phyloP scores from a whole-genome alignment of 2,888 invertebrate genomes.

The Luffia ferchaultella region DNA sequence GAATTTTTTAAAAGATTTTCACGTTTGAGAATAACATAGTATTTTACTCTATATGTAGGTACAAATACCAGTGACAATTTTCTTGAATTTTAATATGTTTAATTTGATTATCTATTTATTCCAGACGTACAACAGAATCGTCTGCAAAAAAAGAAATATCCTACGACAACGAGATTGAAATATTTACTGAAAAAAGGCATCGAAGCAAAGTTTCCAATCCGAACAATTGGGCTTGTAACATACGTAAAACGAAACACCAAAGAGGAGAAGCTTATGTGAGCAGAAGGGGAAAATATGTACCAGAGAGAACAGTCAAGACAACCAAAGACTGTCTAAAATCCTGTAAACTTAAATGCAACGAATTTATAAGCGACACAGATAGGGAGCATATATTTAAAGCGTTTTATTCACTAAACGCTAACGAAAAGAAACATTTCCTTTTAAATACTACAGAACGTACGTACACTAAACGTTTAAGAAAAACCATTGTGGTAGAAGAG shows the following conservation, averaged over 20 bases:
- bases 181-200: slow-evolving; percentile 24
- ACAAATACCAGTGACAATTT: too few relatives aligned
- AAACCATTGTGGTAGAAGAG: slow-evolving; percentile 20
- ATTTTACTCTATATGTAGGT: too few relatives aligned
- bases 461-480: slow-evolving; percentile 24
- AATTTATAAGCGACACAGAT: slow-evolving; percentile 39
- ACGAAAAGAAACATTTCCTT: slow-evolving; percentile 53
- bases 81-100: too few relatives aligned
- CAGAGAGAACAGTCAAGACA: slow-evolving; percentile 36
- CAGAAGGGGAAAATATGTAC: slow-evolving; percentile 46
- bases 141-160: slow-evolving; percentile 14
- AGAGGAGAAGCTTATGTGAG: slow-evolving; percentile 50
- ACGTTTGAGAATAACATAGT: too few relatives aligned
- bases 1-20: too few relatives aligned
- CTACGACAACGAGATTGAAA: slow-evolving; percentile 4
- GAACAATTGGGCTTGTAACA: slow-evolving; percentile 47
- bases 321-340: slow-evolving; percentile 48
- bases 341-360: slow-evolving; percentile 50
- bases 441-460: slow-evolving; percentile 48
- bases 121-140: slow-evolving; percentile 27
- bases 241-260: slow-evolving; percentile 49
- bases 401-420: slow-evolving; percentile 45
- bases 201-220: slow-evolving; percentile 39
- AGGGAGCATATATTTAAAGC: slow-evolving; percentile 50
- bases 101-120: slow-evolving; percentile 17